Base-by-base conservation (phyloP, 2,888 invertebrate genomes). In the Drosophila antonietae region DNA sequence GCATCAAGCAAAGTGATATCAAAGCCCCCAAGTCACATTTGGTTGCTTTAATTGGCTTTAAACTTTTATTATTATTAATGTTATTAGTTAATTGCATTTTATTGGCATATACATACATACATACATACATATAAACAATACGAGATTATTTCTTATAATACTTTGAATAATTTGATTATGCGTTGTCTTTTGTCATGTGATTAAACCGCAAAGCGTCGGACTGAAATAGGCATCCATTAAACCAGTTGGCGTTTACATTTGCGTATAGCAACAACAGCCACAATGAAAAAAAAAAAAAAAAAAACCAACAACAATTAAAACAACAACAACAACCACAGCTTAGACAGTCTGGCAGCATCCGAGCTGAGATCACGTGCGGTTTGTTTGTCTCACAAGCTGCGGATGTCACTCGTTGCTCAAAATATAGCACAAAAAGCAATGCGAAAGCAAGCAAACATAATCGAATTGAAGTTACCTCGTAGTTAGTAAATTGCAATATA, bases 321-420 rank as follows among this genome's bases (percentile, higher is more conserved):
- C 37, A 46, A 46, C 20, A 64, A 35, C 47, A 58, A 15, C 37
- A 12, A 51, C 37, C 46, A 57, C 57, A 57, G 57, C 35, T 5
- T 12, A 63, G 69, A 61, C 52, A 73, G 46, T 18, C 44, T 44
- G 68, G 20, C 56, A 68, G 63, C 63, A 67, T 60, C 68, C 62
- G 37, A 61, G 52, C 57, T 73, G 59, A 66, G 70, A 83, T 89
- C 84, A 89, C 84, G 84, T 84, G 89, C 74, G 71, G 79, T 64
- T 75, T 68, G 43, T 46, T 74, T 64, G 57, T 60, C 58, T 28
- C 35, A 55, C 44, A 49, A 55, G 53, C 44, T 44, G 65, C 37
- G 33, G 56, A 52, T 59, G 43, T 71, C 53, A 41, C 33, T 52
- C 52, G 37, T n/a, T 23, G 41, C 53, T 53, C 10, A 28, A 61